phyloP scores from a whole-genome alignment of 2,888 invertebrate genomes.

The Amphimallon solstitiale region DNA sequence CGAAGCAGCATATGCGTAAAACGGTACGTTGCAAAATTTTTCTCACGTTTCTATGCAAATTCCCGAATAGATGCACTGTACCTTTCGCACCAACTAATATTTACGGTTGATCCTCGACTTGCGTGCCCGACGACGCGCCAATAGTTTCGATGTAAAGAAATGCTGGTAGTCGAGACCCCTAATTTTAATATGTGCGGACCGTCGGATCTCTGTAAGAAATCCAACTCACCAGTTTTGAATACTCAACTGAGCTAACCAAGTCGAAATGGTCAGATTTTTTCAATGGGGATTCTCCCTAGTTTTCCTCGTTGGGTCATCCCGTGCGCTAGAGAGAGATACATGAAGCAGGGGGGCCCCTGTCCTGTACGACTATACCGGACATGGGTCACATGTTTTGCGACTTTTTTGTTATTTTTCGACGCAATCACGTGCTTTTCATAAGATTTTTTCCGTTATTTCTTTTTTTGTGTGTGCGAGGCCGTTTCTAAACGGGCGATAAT shows the following conservation, averaged over 20 bases:
- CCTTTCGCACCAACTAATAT: neutral
- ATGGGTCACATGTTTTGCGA: slow-evolving; percentile 3
- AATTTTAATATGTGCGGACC: slow-evolving; percentile 31
- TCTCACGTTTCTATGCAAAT: slow-evolving; percentile 59
- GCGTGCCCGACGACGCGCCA: no score
- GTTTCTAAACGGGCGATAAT: neutral
- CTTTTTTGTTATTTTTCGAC: neutral
- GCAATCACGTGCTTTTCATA: slow-evolving; percentile 1
- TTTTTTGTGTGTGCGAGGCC: neutral
- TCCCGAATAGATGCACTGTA: neutral
- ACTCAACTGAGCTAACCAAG: neutral
- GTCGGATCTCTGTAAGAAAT: neutral
- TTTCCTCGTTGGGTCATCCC: neutral
- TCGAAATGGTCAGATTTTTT: slow-evolving; percentile 35
- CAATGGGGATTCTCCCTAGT: slow-evolving; percentile 1
- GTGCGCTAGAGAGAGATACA: neutral
- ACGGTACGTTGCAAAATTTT: slow-evolving; percentile 50
- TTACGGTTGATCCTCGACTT: neutral
- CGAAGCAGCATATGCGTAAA: no score
- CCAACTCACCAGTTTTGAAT: neutral
- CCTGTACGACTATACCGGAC: slow-evolving; percentile 12
- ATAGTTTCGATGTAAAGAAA: neutral
- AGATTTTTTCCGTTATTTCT: slow-evolving; percentile 8
- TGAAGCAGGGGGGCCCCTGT: no score
- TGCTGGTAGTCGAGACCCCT: slow-evolving; percentile 26